These are phyloP conservation scores for Epirrhoe alternata DNA, from an alignment of 2,888 invertebrate species.

Conservation along the genomic window DNA sequence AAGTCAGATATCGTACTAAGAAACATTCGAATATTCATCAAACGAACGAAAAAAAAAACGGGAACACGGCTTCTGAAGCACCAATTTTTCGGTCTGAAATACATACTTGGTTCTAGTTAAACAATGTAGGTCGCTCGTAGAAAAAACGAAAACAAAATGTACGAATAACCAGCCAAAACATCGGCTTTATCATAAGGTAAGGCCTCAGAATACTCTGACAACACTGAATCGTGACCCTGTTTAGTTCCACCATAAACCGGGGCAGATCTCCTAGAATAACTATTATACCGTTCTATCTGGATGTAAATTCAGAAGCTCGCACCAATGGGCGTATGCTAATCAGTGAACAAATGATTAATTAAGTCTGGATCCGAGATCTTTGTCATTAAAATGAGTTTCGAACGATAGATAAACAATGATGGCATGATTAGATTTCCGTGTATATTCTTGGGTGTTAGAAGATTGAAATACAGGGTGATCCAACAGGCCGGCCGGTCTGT, in stretches of 20 bases:
- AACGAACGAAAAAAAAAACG: too few relatives aligned
- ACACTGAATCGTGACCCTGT: background rate
- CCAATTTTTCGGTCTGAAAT: too few relatives aligned
- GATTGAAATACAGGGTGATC: background rate
- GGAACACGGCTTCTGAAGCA: too few relatives aligned
- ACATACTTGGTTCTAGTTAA: too few relatives aligned
- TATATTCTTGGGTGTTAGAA: slow-evolving; percentile 10
- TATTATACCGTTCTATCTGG: slow-evolving; percentile 66
- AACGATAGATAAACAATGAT: slow-evolving; percentile 44
- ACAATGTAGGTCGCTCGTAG: too few relatives aligned
- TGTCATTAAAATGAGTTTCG: slow-evolving; percentile 78
- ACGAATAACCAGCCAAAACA: too few relatives aligned
- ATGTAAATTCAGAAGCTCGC: slow-evolving; percentile 74
- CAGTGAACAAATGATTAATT: slow-evolving; percentile 82
- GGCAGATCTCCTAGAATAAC: slow-evolving; percentile 13
- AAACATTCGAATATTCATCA: too few relatives aligned
- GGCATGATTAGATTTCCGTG: slow-evolving; percentile 24
- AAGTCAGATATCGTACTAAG: too few relatives aligned
- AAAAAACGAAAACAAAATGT: too few relatives aligned
- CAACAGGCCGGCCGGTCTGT: too few relatives aligned
- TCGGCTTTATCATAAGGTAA: too few relatives aligned
- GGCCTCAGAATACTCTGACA: background rate
- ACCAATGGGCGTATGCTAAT: slow-evolving; percentile 72
- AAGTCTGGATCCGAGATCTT: slow-evolving; percentile 73
- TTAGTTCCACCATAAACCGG: slow-evolving; percentile 1